Conservation (phyloP, 2,113 vertebrate species). For the Misgurnus anguillicaudatus region DNA sequence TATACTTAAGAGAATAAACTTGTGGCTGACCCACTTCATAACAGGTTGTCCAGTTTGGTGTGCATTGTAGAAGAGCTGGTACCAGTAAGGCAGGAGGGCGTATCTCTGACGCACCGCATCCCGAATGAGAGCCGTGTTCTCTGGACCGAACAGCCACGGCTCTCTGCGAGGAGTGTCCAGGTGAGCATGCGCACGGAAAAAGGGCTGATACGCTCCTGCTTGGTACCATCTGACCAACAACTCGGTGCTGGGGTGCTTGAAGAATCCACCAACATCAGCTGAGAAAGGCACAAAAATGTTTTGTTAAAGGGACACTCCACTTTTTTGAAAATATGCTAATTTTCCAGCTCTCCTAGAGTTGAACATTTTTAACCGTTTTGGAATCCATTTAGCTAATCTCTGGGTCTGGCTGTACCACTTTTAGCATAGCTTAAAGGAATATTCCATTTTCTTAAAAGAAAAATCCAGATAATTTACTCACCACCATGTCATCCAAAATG, state of each 20-base stretch:
- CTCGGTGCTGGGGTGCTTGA: conserved; percentile 84
- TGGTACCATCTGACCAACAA: conserved; percentile 93
- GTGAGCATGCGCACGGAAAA: conserved; percentile 90
- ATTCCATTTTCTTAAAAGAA: no score
- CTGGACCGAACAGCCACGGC: conserved; percentile 86
- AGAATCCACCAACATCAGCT: conserved; percentile 92
- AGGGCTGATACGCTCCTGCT: conserved; percentile 87
- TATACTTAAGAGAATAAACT: no score
- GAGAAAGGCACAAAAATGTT: background rate
- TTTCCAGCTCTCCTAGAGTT: no score
- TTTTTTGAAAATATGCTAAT: no score
- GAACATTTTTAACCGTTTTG: no score
- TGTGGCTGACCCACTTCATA: conserved; percentile 79
- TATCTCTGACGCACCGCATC: conserved; percentile 82
- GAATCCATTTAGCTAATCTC: no score
- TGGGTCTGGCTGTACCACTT: no score
- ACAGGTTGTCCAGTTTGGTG: conserved; percentile 78
- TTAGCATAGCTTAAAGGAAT: no score
- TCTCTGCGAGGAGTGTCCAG: conserved; percentile 88
- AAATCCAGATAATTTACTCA: no score
- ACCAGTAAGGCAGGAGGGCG: conserved; percentile 88
- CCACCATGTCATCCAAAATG: no score
- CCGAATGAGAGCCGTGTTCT: conserved; percentile 80
- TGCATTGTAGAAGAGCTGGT: conserved; percentile 83
- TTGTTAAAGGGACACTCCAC: no score